Percentiles rank a stretch among this genome's conserved stretches.
phyloP scores from a whole-genome alignment of 2,113 vertebrate genomes.

The Fregata magnificens region DNA sequence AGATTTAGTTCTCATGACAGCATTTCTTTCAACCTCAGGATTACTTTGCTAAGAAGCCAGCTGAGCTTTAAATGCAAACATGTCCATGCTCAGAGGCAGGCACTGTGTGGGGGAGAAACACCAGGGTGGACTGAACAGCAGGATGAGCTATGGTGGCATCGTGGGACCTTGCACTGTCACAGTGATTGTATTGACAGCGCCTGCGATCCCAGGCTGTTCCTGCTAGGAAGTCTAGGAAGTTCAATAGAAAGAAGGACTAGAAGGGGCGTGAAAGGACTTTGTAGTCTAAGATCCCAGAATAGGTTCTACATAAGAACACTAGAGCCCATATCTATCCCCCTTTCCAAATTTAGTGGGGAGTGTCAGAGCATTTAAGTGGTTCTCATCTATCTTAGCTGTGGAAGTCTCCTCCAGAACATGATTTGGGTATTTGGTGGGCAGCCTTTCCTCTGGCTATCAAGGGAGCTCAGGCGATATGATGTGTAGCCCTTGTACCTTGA shows the following conservation, averaged over 20 bases:
- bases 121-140: neutral
- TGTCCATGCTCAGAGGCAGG: neutral
- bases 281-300: neutral
- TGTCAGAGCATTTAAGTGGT: neutral
- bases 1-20: neutral
- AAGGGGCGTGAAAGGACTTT: neutral
- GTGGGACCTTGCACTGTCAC: neutral
- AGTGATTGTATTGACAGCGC: neutral
- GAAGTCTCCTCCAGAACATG: neutral
- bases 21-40: neutral
- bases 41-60: neutral
- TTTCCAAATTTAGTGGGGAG: neutral
- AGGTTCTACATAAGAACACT: neutral
- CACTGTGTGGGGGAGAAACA: neutral
- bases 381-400: neutral
- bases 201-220: neutral
- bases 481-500: neutral
- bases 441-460: neutral
- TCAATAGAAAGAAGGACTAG: neutral
- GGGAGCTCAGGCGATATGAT: neutral
- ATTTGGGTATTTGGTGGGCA: neutral
- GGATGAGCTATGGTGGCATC: neutral
- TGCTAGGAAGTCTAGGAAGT: neutral
- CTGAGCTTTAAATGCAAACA: neutral
- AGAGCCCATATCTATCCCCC: neutral